A percentile compares a stretch with the other conserved stretches of the same genome.
phyloP scores from a whole-genome alignment of 1,140 invertebrate species.

The Neomicropteryx cornuta region DNA sequence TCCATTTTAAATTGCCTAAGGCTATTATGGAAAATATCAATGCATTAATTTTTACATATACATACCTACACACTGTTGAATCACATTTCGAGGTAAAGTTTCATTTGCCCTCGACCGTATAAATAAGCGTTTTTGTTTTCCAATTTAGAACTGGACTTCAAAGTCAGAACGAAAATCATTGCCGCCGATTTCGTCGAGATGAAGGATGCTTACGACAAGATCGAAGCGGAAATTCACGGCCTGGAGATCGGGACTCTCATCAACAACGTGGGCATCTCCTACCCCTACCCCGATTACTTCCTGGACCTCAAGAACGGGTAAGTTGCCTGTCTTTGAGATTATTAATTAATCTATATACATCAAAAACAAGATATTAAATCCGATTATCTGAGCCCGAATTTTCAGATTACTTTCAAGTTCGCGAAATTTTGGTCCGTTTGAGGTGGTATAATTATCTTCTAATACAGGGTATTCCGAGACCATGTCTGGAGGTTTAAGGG shows the following conservation, averaged over 20 bases:
- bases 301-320: constrained; percentile 50
- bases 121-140: constrained; percentile 7
- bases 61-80: background rate
- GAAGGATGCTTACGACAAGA: constrained; percentile 62
- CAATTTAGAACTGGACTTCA: constrained; percentile 52
- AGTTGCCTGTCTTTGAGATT: constrained; percentile 11
- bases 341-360: constrained; percentile 2
- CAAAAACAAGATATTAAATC: no score
- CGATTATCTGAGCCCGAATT: no score
- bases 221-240: constrained; percentile 59
- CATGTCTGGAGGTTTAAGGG: no score
- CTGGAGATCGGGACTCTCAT: constrained; percentile 86
- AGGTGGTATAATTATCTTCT: no score
- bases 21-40: background rate
- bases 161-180: constrained; percentile 71
- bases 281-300: constrained; percentile 79
- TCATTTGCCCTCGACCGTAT: background rate
- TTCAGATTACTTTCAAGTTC: no score
- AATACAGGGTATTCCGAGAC: no score
- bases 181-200: constrained; percentile 74
- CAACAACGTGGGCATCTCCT: constrained; percentile 93
- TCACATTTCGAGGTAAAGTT: background rate
- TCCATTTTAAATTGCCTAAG: constrained; percentile 1
- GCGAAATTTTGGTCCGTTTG: no score
- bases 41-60: background rate